A percentile compares a stretch with the other conserved stretches of the same genome.
These are phyloP conservation scores for Wiebesia pumilae DNA, from an alignment of 1,140 invertebrate genomes.

Conservation along the genomic window DNA sequence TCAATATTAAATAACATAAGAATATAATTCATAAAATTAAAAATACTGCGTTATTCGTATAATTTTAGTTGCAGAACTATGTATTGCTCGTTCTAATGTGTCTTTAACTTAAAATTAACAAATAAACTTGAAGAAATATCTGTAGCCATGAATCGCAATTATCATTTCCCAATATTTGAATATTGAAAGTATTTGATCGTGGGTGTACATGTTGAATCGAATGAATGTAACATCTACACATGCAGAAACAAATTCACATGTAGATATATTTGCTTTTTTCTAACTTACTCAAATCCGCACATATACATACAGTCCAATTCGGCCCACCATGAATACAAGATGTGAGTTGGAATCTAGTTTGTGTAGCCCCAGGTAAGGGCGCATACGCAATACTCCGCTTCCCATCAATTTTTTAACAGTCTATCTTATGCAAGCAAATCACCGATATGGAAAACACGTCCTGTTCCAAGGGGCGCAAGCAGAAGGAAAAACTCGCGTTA, in stretches of 20 bases:
- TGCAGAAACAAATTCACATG: not conserved
- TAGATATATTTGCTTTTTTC: slow-evolving; percentile 18
- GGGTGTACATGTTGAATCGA: too few relatives aligned
- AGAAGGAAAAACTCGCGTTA: slow-evolving; percentile 55
- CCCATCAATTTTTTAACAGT: slow-evolving; percentile 74
- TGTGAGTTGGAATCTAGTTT: slow-evolving; percentile 73
- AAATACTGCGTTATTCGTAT: too few relatives aligned
- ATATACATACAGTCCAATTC: slow-evolving; percentile 50
- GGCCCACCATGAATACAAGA: slow-evolving; percentile 73
- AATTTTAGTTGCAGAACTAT: too few relatives aligned
- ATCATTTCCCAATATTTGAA: too few relatives aligned
- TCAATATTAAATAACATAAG: too few relatives aligned
- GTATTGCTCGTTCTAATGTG: too few relatives aligned
- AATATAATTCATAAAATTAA: too few relatives aligned
- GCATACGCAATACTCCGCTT: slow-evolving; percentile 9
- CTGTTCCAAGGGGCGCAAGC: slow-evolving; percentile 37
- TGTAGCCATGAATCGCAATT: too few relatives aligned
- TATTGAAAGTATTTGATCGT: too few relatives aligned
- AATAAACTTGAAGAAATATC: too few relatives aligned
- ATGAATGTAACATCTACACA: not conserved
- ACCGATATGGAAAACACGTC: slow-evolving; percentile 72
- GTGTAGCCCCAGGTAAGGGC: slow-evolving; percentile 63
- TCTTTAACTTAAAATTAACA: too few relatives aligned
- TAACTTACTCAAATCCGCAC: slow-evolving; percentile 16
- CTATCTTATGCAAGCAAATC: slow-evolving; percentile 64